A percentile compares a stretch with the other conserved stretches of the same genome.
Conservation (phyloP, 1,140 invertebrate species). For the Microplitis mediator region DNA sequence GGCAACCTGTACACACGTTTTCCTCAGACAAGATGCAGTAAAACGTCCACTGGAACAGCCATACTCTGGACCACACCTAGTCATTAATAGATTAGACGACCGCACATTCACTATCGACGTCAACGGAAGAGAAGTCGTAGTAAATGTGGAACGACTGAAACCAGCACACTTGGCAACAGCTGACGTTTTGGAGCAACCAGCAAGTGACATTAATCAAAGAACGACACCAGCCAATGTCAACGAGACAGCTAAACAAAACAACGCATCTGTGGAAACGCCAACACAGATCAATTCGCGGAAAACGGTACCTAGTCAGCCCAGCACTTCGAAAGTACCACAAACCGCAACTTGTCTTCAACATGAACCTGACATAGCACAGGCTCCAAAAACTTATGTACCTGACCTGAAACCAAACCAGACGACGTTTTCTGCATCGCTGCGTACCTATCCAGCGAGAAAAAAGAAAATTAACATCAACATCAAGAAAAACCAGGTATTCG, state of each 20-base stretch:
- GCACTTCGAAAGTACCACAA: no score
- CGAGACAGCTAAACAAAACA: not conserved
- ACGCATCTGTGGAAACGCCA: not conserved
- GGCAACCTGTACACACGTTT: conserved; percentile 33
- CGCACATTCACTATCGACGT: conserved; percentile 31
- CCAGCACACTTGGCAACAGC: conserved; percentile 1
- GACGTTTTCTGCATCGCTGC: not conserved
- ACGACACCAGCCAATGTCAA: not conserved
- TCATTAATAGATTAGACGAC: conserved; percentile 27
- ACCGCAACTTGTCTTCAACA: no score
- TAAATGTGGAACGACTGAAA: conserved; percentile 15
- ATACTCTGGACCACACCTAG: conserved; percentile 37
- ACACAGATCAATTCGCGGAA: not conserved
- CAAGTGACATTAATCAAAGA: not conserved
- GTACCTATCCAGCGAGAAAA: not conserved
- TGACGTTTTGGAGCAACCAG: not conserved
- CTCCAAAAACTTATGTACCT: no score
- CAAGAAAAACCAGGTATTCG: no score
- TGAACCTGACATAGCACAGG: no score
- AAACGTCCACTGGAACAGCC: conserved; percentile 31
- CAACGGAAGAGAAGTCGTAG: not conserved
- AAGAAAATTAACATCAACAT: not conserved
- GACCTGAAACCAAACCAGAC: not conserved
- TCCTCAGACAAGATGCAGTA: conserved; percentile 33
- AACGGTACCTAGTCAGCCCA: no score